Percentiles rank a stretch among this genome's conserved stretches.
phyloP scores from a whole-genome alignment of 2,797 vertebrate species.

The Cynopterus sphinx region DNA sequence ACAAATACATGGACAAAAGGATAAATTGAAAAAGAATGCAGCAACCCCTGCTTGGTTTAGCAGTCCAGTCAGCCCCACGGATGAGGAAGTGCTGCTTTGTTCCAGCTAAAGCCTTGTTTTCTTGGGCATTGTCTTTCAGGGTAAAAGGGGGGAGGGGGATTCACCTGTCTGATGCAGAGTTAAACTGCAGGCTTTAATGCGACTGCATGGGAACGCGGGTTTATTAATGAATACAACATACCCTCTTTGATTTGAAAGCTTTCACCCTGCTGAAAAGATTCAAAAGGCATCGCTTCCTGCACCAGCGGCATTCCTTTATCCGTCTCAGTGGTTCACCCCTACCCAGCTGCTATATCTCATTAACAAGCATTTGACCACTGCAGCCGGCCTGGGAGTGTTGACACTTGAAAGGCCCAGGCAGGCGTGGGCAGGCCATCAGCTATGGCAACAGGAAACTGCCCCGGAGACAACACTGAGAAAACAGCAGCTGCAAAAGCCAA shows the following conservation, averaged over 20 bases:
- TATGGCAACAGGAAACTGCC: conserved; percentile 90
- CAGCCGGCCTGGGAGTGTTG: conserved; percentile 86
- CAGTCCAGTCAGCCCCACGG: conserved; percentile 80
- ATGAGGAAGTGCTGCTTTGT: conserved; percentile 84
- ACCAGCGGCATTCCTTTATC: conserved; percentile 88
- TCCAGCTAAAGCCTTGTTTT: conserved; percentile 82
- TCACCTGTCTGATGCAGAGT: conserved; percentile 87
- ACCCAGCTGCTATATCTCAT: conserved; percentile 91
- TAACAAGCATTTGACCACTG: conserved; percentile 89
- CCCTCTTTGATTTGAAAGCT: conserved; percentile 89
- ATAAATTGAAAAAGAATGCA: conserved; percentile 73
- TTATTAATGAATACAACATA: conserved; percentile 89
- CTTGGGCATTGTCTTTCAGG: conserved; percentile 83
- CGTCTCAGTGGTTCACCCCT: conserved; percentile 88
- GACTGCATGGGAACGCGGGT: conserved; percentile 86
- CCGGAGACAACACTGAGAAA: conserved; percentile 87
- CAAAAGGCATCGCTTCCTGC: conserved; percentile 89
- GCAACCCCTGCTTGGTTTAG: conserved; percentile 78
- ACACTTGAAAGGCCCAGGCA: conserved; percentile 90
- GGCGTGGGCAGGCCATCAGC: conserved; percentile 88
- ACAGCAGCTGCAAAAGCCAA: conserved; percentile 88
- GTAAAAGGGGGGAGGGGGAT: conserved; percentile 83
- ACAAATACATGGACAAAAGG: conserved; percentile 67
- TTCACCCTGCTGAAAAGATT: conserved; percentile 87
- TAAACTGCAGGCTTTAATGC: conserved; percentile 85